Evolutionary conservation across 2,888 invertebrate genomes (phyloP), one percentile per base, ranked within the genome.

Genomic region (Hyles lineata): DNA sequence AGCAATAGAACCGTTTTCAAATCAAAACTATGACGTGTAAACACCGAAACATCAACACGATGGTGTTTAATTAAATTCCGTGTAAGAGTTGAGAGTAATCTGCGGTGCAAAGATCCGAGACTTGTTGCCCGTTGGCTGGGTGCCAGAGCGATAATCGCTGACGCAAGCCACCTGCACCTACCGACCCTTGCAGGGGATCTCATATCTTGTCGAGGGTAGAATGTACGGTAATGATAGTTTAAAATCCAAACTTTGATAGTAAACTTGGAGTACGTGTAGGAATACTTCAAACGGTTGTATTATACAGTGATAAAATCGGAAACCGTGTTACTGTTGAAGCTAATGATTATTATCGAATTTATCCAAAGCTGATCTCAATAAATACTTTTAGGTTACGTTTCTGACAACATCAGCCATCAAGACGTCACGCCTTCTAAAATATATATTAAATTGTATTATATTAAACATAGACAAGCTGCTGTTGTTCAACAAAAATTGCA

Each of bases 71-170:
- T 72, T 58, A 73, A 72, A 52, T 61, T 21, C 43, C 50, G n/a
- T 35, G 58, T 62, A 43, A 50, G 62, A 63, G 32, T 62, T 73
- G 58, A 62, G 61, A 63, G 73, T 62, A 73, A 70, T 70, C 32
- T n/a, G 60, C 50, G 43, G 62, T 62, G 23, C 35, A 63, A 67
- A 60, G 63, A 76, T 69, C 75, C 75, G 70, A 78, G 83, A 86
- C 85, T 84, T 86, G 86, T 87, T 85, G 85, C 63, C 43, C 25
- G 50, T 32, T 89, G 89, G 89, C 87, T 63, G 32, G 43, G 35
- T 76, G 87, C 89, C 89, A 89, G 80, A 73, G 76, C 83, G 81
- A 86, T 85, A 85, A 87, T 87, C 81, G 81, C 78, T 82, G 83
- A 80, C 82, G 76, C 79, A 69, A 81, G 82, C 83, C 85, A 88